Base-by-base conservation (phyloP, 2,888 invertebrate species). In the Drosophila tanythrix region DNA sequence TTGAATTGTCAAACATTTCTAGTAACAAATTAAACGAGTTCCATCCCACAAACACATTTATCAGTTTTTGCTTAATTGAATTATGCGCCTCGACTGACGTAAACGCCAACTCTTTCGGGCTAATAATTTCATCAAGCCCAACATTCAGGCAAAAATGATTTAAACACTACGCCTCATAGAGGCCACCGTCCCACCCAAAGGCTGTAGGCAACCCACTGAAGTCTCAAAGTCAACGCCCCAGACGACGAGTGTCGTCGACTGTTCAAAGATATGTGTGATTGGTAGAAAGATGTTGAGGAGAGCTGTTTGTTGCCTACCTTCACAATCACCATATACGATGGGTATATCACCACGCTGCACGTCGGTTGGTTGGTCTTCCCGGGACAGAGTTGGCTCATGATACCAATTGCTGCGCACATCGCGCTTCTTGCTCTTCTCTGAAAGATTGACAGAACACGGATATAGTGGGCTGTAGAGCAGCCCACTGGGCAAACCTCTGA, bases 291-390 rank as follows among this genome's bases (percentile, higher is more conserved):
- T 69, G 68, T 36, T 46, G 21, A 58, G 35, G 2, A 3, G 29
- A 51, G 11, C 3, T 51, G 29, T 25, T 25, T 65, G 62, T 76
- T 48, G 63, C 83, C 79, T 92, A 94, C 94, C 94, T 93, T 94
- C 94, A 82, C 95, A 95, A 87, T 95, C 93, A 60, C 94, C 94
- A 76, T 94, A 94, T 52, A 95, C 92, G 68, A 95, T 94, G 40
- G 95, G 95, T 83, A 96, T 96, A 91, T 96, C 96, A 72, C 96
- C 96, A 85, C 95, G 93, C 74, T 94, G 93, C 58, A 90, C 89
- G 74, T 94, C 92, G 80, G 93, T 84, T n/a, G 92, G 88, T 60
- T 21, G 21, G 21, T 21, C 88, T 55, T 92, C 92, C 56, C 82
- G 81, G 60, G 83, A 82, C 57, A 84, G 58, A n/a, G 90, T 81